Conservation (phyloP, 2,888 invertebrate genomes). For the Plagodis dolabraria region DNA sequence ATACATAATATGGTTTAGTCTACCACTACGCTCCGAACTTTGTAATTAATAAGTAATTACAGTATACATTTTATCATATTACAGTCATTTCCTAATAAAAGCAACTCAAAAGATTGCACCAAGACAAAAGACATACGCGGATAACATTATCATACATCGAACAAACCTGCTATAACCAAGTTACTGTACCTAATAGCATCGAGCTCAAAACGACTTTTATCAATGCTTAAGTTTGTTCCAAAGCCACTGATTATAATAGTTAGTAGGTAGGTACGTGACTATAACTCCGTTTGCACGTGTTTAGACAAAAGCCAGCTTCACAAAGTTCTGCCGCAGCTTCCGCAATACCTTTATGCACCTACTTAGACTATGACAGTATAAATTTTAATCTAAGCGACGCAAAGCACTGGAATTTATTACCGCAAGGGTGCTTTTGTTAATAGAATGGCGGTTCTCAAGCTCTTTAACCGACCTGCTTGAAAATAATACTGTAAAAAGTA, state of each 20-base stretch:
- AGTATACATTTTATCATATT: too few relatives aligned
- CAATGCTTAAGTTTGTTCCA: too few relatives aligned
- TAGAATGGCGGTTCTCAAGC: slow-evolving; percentile 12
- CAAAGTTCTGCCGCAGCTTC: slow-evolving; percentile 32
- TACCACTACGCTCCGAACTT: too few relatives aligned
- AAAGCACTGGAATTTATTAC: slow-evolving; percentile 25
- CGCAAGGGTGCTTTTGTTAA: slow-evolving; percentile 20
- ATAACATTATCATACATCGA: too few relatives aligned
- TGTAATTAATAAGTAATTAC: too few relatives aligned
- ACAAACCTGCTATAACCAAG: too few relatives aligned
- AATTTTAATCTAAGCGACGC: slow-evolving; percentile 27
- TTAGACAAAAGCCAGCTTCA: slow-evolving; percentile 35
- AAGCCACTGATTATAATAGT: neutral
- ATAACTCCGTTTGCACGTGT: slow-evolving; percentile 13
- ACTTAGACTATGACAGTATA: slow-evolving; percentile 23
- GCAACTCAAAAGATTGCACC: too few relatives aligned
- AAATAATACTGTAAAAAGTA: neutral
- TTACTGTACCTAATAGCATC: too few relatives aligned
- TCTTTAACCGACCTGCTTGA: slow-evolving; percentile 12
- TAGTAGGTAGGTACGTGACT: neutral
- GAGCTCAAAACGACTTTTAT: too few relatives aligned
- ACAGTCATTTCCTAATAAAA: too few relatives aligned
- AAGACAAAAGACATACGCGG: too few relatives aligned
- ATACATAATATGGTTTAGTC: too few relatives aligned
- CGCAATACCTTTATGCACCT: slow-evolving; percentile 30